These are phyloP conservation scores for Ryuthela nishihirai DNA, from an alignment of 2,888 invertebrate species.

Conservation along the genomic window DNA sequence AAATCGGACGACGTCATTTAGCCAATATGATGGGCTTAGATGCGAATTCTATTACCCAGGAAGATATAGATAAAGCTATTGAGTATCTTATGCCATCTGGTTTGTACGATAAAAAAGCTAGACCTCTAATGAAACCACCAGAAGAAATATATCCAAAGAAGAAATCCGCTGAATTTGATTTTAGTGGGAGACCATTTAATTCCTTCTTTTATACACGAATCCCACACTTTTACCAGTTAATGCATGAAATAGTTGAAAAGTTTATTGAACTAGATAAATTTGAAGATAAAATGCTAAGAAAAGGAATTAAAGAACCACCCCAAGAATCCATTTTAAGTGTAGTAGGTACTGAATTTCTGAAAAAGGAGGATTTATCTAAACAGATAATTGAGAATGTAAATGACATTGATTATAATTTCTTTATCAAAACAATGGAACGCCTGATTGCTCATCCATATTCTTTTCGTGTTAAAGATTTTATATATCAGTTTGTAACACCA, in stretches of 20 bases:
- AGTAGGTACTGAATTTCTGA: slow-evolving; percentile 58
- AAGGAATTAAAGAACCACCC: slow-evolving; percentile 59
- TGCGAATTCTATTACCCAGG: slow-evolving; percentile 79
- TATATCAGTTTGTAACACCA: slow-evolving; percentile 56
- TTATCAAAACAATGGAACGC: slow-evolving; percentile 67
- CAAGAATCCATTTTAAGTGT: slow-evolving; percentile 58
- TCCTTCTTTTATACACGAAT: slow-evolving; percentile 86
- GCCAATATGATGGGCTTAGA: slow-evolving; percentile 99
- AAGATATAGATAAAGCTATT: slow-evolving; percentile 81
- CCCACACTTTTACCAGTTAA: slow-evolving; percentile 75
- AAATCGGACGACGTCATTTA: slow-evolving; percentile 89
- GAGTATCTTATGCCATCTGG: slow-evolving; percentile 95
- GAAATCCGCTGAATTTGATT: slow-evolving; percentile 85
- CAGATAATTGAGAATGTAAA: slow-evolving; percentile 62
- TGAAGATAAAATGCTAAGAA: slow-evolving; percentile 66
- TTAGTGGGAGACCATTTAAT: slow-evolving; percentile 84
- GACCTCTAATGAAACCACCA: slow-evolving; percentile 87
- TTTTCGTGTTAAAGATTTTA: slow-evolving; percentile 65
- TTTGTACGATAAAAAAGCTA: slow-evolving; percentile 74
- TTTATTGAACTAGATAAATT: slow-evolving; percentile 63
- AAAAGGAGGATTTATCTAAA: slow-evolving; percentile 63
- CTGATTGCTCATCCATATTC: slow-evolving; percentile 68
- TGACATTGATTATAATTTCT: slow-evolving; percentile 60
- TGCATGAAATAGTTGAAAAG: slow-evolving; percentile 69
- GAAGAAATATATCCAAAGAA: slow-evolving; percentile 75